A percentile compares a stretch with the other conserved stretches of the same genome.
phyloP scores from a whole-genome alignment of 2,888 invertebrate genomes.

The Acrobasis repandana region DNA sequence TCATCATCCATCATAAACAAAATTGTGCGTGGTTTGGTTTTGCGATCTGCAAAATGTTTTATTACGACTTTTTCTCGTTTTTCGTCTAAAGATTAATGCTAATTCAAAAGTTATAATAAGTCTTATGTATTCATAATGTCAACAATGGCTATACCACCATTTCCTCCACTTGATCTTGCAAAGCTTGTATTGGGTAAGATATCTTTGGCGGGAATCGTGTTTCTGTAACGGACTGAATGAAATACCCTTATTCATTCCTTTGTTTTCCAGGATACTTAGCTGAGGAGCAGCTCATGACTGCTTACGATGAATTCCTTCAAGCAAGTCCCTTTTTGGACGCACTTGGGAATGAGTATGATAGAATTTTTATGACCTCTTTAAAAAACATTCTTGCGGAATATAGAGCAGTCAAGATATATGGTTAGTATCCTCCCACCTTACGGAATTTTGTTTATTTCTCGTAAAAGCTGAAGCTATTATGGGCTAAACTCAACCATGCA shows the following conservation, averaged over 20 bases:
- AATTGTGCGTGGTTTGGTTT: not conserved
- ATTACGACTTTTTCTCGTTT: not conserved
- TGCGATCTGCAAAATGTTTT: not conserved
- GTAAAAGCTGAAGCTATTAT: too few species aligned
- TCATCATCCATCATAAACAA: not conserved
- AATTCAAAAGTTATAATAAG: not conserved
- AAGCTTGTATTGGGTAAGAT: conserved; percentile 74
- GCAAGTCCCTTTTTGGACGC: conserved; percentile 76
- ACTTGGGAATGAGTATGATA: conserved; percentile 72
- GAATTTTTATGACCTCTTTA: conserved; percentile 76
- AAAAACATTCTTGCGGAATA: conserved; percentile 75
- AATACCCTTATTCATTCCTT: conserved; percentile 28
- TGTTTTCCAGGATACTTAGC: conserved; percentile 68
- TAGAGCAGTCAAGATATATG: conserved; percentile 73
- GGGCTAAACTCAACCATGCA: too few species aligned
- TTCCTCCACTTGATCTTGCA: conserved; percentile 73
- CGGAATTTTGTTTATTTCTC: conserved; percentile 7
- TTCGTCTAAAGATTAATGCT: not conserved
- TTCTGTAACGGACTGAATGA: conserved; percentile 36
- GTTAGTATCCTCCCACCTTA: conserved; percentile 43
- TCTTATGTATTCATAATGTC: conserved; percentile 15
- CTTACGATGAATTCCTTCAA: conserved; percentile 76
- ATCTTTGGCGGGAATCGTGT: conserved; percentile 69
- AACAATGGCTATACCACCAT: conserved; percentile 66
- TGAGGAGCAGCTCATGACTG: conserved; percentile 77